phyloP scores from a whole-genome alignment of 2,797 vertebrate genomes.

The Lycodopsis pacificus region DNA sequence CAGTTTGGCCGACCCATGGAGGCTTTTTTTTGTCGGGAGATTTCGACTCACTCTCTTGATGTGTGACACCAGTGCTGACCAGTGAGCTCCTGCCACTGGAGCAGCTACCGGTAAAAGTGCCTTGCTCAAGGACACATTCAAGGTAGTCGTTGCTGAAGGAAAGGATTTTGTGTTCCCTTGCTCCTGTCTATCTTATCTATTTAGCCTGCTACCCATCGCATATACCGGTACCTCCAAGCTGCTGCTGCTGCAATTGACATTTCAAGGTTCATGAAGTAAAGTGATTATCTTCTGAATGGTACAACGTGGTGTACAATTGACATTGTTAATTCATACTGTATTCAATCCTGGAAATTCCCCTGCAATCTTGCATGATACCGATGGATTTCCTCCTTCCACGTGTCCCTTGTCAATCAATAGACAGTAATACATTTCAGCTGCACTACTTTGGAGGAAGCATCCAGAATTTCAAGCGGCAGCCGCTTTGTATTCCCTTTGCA shows the following conservation, averaged over 20 bases:
- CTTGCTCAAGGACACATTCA: constrained; percentile 40
- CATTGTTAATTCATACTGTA: constrained; percentile 46
- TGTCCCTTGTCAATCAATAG: constrained; percentile 26
- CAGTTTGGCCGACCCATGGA: constrained; percentile 29
- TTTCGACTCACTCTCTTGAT: background rate
- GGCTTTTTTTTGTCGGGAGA: constrained; percentile 21
- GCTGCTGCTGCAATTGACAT: constrained; percentile 44
- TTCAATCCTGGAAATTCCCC: constrained; percentile 39
- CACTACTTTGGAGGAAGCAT: constrained; percentile 24
- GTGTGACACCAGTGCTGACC: background rate
- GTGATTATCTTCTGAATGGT: constrained; percentile 48
- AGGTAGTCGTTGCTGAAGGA: constrained; percentile 26
- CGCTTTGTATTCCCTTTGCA: constrained; percentile 23
- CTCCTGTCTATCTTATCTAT: constrained; percentile 36
- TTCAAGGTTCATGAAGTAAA: constrained; percentile 52
- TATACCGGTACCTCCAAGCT: constrained; percentile 20
- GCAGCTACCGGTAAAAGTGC: background rate
- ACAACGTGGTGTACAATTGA: constrained; percentile 41
- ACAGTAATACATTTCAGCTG: constrained; percentile 30
- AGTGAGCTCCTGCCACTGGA: background rate
- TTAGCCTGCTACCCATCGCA: constrained; percentile 24
- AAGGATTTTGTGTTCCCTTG: constrained; percentile 22
- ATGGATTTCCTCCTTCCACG: constrained; percentile 24
- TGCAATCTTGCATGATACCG: constrained; percentile 36
- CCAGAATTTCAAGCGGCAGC: constrained; percentile 45